Percentiles rank a stretch among this genome's conserved stretches.
phyloP scores from a whole-genome alignment of 2,113 vertebrate species.

The Crocuta crocuta region DNA sequence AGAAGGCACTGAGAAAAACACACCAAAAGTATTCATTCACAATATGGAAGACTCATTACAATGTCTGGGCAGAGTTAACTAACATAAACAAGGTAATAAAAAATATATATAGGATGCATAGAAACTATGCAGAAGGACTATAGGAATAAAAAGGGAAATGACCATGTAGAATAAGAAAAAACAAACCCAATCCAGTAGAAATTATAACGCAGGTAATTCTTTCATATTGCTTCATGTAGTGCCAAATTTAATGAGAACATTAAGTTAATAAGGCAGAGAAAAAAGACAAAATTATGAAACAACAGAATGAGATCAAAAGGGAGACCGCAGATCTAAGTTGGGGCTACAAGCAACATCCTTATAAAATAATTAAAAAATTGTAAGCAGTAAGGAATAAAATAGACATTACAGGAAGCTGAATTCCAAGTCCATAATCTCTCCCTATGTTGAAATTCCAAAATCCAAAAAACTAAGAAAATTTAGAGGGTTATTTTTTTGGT shows the following conservation, averaged over 20 bases:
- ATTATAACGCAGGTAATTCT: background rate
- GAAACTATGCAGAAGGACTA: background rate
- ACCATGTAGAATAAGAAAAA: background rate
- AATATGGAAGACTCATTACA: constrained; percentile 6
- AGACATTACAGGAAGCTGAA: background rate
- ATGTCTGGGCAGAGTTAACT: background rate
- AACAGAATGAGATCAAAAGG: background rate
- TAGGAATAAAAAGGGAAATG: background rate
- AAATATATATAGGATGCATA: background rate
- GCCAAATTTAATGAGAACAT: background rate
- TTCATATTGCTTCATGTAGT: background rate
- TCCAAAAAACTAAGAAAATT: background rate
- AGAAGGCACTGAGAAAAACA: background rate
- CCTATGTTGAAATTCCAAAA: background rate
- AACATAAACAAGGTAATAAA: background rate
- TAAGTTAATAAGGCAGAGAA: background rate
- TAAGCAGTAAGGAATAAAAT: background rate
- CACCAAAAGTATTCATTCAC: background rate
- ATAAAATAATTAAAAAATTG: background rate
- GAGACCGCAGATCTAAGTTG: background rate
- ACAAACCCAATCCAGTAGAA: background rate
- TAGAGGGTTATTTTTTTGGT: background rate
- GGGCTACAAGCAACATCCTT: background rate
- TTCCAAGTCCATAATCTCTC: background rate
- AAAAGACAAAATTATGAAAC: background rate